These are phyloP conservation scores for Physocephala rufipes DNA, from an alignment of 2,888 invertebrate species.

Conservation along the genomic window DNA sequence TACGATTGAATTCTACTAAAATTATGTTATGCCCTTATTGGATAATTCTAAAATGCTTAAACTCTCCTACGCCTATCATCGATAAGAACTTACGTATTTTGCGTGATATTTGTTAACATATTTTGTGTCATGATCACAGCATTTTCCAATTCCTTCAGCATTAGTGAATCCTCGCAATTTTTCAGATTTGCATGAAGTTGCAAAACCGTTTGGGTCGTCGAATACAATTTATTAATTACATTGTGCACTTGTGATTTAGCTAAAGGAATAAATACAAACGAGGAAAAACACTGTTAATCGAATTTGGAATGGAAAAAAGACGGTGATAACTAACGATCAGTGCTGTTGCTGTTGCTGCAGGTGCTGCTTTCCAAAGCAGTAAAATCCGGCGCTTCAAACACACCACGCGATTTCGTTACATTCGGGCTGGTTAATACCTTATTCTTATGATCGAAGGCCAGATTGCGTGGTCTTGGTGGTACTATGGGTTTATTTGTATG, in stretches of 20 bases:
- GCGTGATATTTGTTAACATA: constrained; percentile 65
- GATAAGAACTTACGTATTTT: constrained; percentile 55
- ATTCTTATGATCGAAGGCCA: constrained; percentile 71
- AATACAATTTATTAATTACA: constrained; percentile 69
- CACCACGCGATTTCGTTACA: constrained; percentile 54
- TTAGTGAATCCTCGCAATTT: constrained; percentile 61
- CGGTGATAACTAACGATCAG: constrained; percentile 56
- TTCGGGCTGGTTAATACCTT: constrained; percentile 55
- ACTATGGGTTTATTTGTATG: constrained; percentile 69
- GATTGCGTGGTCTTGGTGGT: constrained; percentile 74
- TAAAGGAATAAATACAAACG: constrained; percentile 50
- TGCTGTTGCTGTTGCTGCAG: constrained; percentile 37
- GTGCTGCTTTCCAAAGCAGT: constrained; percentile 49
- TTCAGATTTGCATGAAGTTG: constrained; percentile 65
- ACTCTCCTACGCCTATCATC: too few relatives aligned
- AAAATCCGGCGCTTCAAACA: constrained; percentile 55
- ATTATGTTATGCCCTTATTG: too few relatives aligned
- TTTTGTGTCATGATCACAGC: constrained; percentile 67
- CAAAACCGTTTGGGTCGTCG: constrained; percentile 65
- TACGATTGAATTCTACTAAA: too few relatives aligned
- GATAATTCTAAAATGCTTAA: too few relatives aligned
- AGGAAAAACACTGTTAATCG: background rate
- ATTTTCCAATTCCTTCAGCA: constrained; percentile 66
- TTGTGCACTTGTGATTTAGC: constrained; percentile 73
- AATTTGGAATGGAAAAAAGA: background rate